phyloP scores from a whole-genome alignment of 2,888 invertebrate genomes.

The Griposia aprilina region DNA sequence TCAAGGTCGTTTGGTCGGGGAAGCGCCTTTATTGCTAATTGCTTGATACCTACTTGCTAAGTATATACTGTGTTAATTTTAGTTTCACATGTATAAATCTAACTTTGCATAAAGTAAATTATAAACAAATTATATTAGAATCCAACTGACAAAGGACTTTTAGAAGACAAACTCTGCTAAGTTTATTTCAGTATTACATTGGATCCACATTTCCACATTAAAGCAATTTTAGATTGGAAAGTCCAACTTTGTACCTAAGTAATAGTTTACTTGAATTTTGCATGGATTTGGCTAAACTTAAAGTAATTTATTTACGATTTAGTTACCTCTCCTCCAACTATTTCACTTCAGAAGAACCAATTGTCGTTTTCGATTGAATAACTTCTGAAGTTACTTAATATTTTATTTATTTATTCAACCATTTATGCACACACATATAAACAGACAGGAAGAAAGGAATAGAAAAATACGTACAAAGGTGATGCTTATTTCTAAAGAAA shows the following conservation, averaged over 20 bases:
- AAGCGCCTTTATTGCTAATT: no score
- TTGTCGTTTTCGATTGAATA: not conserved
- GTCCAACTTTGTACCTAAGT: not conserved
- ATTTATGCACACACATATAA: no score
- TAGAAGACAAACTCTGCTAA: conserved; percentile 34
- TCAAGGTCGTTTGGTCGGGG: no score
- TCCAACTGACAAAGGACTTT: conserved; percentile 12
- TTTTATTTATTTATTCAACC: no score
- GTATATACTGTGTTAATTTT: not conserved
- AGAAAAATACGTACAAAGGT: no score
- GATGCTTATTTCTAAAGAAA: no score
- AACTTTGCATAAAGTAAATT: not conserved
- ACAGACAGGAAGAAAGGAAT: no score
- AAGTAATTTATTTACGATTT: not conserved
- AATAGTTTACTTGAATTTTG: conserved; percentile 12
- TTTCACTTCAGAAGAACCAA: not conserved
- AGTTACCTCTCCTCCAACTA: not conserved
- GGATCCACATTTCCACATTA: conserved; percentile 23
- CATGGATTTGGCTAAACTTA: conserved; percentile 1
- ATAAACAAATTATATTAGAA: not conserved
- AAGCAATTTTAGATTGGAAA: conserved; percentile 16
- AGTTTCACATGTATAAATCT: not conserved
- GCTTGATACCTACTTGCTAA: not conserved
- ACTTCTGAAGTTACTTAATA: not conserved
- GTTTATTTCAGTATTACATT: conserved; percentile 20